Conservation (phyloP, 2,797 vertebrate genomes). For the Xenentodon cancila region DNA sequence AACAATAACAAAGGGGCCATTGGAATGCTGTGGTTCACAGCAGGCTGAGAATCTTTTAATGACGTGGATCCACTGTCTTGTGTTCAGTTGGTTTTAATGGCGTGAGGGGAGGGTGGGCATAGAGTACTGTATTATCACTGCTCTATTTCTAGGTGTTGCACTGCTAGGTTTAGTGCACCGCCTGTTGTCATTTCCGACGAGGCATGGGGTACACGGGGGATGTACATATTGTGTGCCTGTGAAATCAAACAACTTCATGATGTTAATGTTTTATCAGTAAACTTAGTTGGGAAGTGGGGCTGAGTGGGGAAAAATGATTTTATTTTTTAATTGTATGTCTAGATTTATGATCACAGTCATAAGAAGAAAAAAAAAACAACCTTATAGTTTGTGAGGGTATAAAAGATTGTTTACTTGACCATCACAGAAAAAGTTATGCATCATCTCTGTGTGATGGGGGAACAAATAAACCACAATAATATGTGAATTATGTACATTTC, state of each 20-base stretch:
- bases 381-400: constrained; percentile 72
- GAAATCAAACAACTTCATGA: constrained; percentile 76
- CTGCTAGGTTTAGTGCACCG: constrained; percentile 48
- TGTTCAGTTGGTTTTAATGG: constrained; percentile 50
- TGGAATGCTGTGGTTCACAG: constrained; percentile 60
- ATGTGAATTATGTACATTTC: constrained; percentile 84
- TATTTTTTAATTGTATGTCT: constrained; percentile 81
- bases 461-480: constrained; percentile 67
- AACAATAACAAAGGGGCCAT: constrained; percentile 57
- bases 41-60: constrained; percentile 41
- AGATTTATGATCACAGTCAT: constrained; percentile 78
- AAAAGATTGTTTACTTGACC: constrained; percentile 67
- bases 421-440: constrained; percentile 70
- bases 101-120: constrained; percentile 47
- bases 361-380: constrained; percentile 42
- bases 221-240: constrained; percentile 85
- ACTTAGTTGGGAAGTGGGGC: constrained; percentile 49
- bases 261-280: constrained; percentile 79
- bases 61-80: constrained; percentile 57
- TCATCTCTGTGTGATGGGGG: constrained; percentile 72
- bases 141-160: constrained; percentile 67
- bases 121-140: constrained; percentile 66
- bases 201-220: constrained; percentile 66
- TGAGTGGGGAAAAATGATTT: constrained; percentile 63
- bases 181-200: constrained; percentile 60